Conservation (phyloP, 2,797 vertebrate genomes). For the Xenopus petersii region DNA sequence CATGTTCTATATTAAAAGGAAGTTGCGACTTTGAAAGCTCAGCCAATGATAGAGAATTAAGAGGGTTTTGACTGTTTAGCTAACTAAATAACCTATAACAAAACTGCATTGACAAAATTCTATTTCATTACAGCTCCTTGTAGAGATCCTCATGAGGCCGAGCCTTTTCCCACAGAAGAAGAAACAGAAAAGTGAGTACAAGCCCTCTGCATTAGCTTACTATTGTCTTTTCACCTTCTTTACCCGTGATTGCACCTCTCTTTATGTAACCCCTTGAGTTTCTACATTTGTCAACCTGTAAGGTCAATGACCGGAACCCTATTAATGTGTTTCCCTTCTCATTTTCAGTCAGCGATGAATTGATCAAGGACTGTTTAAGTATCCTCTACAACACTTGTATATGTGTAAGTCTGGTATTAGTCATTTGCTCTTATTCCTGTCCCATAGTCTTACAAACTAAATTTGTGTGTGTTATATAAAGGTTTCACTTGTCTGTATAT, state of each 20-base stretch:
- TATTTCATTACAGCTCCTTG: constrained; percentile 77
- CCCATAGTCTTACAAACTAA: too few species aligned
- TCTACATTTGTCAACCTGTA: not conserved
- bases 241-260: too few species aligned
- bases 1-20: too few species aligned
- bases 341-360: constrained; percentile 88
- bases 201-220: not conserved
- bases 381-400: constrained; percentile 98
- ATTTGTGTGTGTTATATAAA: too few species aligned
- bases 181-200: constrained; percentile 87
- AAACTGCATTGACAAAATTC: too few species aligned
- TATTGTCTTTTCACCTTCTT: not conserved
- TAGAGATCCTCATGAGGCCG: constrained; percentile 96
- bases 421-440: too few species aligned
- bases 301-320: not conserved
- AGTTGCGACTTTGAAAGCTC: too few species aligned
- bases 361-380: constrained; percentile 96
- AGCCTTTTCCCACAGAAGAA: constrained; percentile 92
- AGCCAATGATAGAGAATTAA: too few species aligned
- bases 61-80: too few species aligned
- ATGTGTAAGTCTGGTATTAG: constrained; percentile 78
- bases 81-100: too few species aligned
- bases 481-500: too few species aligned
- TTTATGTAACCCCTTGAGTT: not conserved
- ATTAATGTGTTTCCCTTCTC: not conserved